Evolutionary conservation across 2,113 vertebrate genomes (phyloP).

Genomic region (Apaloderma vittatum): DNA sequence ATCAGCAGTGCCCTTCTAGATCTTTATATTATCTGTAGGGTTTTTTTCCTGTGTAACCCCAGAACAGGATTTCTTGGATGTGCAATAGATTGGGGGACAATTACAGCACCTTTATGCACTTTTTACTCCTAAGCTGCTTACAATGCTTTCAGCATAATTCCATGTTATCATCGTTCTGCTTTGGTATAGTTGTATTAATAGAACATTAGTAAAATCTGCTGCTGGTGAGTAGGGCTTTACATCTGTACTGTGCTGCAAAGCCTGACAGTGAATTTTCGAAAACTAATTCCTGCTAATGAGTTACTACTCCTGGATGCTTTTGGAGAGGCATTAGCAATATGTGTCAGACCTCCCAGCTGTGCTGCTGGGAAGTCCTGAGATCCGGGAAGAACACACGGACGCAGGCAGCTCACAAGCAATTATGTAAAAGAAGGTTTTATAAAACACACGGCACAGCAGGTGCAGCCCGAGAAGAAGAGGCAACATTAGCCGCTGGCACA

Average conservation of each 20-base stretch:
- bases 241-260: background rate
- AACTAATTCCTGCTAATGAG: slow-evolving; percentile 30
- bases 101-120: background rate
- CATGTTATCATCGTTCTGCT: background rate
- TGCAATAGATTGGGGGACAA: background rate
- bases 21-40: background rate
- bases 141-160: background rate
- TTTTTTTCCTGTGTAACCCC: background rate
- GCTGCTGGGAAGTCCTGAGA: background rate
- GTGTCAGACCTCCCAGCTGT: slow-evolving; percentile 32
- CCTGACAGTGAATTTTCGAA: slow-evolving; percentile 29
- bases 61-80: background rate
- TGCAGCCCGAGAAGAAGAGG: background rate
- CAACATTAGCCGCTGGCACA: background rate
- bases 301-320: slow-evolving; percentile 25
- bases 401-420: background rate
- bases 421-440: background rate
- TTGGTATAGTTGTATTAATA: background rate
- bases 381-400: background rate
- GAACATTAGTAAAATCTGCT: background rate
- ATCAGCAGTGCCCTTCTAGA: background rate
- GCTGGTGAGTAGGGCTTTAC: background rate
- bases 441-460: slow-evolving; percentile 6
- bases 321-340: background rate
- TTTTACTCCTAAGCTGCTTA: background rate